Base-by-base conservation (phyloP, 2,113 vertebrate species). In the Collichthys lucidus region DNA sequence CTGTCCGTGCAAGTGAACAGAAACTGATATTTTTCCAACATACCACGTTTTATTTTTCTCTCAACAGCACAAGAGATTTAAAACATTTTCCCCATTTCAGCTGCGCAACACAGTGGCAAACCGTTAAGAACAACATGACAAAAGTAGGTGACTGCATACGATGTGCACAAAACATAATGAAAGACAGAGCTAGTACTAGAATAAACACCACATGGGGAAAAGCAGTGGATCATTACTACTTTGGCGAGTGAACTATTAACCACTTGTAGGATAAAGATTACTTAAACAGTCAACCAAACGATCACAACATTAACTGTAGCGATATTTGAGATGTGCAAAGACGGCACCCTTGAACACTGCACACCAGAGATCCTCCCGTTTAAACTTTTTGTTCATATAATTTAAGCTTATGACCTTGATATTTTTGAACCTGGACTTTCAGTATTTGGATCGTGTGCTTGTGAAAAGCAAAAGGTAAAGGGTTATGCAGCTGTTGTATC, bases 191-290 rank as follows among this genome's bases (percentile, higher is more conserved):
- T n/a, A 50, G 31, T 4, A 47, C 44, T n/a, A 84, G 85, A 74
- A 84, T 56, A 86, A 87, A 74, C 40, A 74, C 5, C 22, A 50
- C 50, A 19, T 22, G 16, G 15, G 40, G 15, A 10, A 62, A 74
- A 72, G 35, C 4, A n/a, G 50, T 82, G 22, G 14, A 84, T 72
- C 22, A 82, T 86, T 74, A 74, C 55, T 67, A 17, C 56, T 64
- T 24, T 61, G 47, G 12, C 24, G 3, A 68, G 60, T 76, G 11
- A 88, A 19, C 24, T 17, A 86, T 75, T 56, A 86, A 85, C 83
- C 20, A 11, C 69, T 70, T 66, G 11, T 16, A 42, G 77, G 11
- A 49, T 44, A 52, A 75, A 70, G 24, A 66, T 74, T 12, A 75
- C 1, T 61, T 22, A 55, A 64, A 60, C 2, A 40, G 63, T 55